These are phyloP conservation scores for Agrilus cyanescens DNA, from an alignment of 2,888 invertebrate genomes.

Conservation along the genomic window DNA sequence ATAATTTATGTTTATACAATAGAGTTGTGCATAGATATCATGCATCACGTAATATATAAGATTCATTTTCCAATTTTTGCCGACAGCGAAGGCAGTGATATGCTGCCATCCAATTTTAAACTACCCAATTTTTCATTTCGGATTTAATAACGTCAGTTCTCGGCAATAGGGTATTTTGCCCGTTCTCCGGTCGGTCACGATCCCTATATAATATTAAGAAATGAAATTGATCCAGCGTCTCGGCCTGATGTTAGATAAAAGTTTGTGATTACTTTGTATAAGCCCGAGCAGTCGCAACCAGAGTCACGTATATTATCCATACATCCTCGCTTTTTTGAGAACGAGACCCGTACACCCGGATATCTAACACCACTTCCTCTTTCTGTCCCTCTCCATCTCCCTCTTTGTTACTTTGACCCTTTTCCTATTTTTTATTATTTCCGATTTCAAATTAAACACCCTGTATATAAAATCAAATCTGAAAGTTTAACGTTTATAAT, in stretches of 20 bases:
- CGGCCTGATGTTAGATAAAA: slow-evolving; percentile 31
- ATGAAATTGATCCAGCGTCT: slow-evolving; percentile 34
- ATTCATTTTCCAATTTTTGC: no score
- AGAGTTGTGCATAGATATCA: no score
- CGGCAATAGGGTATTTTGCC: slow-evolving; percentile 28
- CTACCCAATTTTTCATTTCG: slow-evolving; percentile 39
- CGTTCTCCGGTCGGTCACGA: slow-evolving; percentile 32
- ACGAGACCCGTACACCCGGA: not conserved
- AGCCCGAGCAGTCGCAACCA: slow-evolving; percentile 17
- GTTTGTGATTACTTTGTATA: slow-evolving; percentile 33
- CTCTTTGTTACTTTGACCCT: no score
- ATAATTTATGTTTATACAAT: no score
- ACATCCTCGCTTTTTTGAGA: not conserved
- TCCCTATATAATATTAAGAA: slow-evolving; percentile 36
- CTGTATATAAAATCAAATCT: no score
- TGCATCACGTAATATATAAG: no score
- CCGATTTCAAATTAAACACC: no score
- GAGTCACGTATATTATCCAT: slow-evolving; percentile 19
- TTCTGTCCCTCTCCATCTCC: no score
- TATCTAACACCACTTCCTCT: not conserved
- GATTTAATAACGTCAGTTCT: slow-evolving; percentile 37
- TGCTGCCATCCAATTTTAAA: slow-evolving; percentile 35
- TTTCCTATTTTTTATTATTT: no score
- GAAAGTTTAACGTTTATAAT: no score
- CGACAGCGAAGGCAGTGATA: slow-evolving; percentile 12